Percentiles rank a stretch among this genome's conserved stretches.
Evolutionary conservation across 2,797 vertebrate genomes (phyloP).

Genomic region (Trachops cirrhosus): DNA sequence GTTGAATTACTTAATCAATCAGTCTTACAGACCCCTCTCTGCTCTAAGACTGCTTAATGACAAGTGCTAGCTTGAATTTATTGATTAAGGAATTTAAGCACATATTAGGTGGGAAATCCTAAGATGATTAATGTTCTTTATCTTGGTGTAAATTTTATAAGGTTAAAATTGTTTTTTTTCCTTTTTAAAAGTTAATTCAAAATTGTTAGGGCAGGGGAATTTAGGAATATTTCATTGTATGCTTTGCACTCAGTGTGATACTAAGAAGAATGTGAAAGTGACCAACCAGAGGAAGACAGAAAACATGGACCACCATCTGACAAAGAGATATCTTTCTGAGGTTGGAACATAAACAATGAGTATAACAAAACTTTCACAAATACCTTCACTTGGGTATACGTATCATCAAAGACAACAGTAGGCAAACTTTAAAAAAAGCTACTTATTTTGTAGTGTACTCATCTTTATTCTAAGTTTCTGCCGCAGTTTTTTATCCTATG

Average conservation of each 20-base stretch:
- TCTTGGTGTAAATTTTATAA: neutral
- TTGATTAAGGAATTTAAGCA: conserved; percentile 42
- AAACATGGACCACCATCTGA: neutral
- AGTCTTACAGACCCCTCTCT: neutral
- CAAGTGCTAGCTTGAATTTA: neutral
- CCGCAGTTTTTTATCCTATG: neutral
- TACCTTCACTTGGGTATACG: neutral
- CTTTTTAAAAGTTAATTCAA: neutral
- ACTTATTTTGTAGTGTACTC: neutral
- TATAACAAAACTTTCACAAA: neutral
- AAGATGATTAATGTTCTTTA: conserved; percentile 8
- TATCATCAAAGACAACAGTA: neutral
- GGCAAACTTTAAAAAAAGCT: neutral
- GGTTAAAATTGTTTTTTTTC: neutral
- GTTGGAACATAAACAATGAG: neutral
- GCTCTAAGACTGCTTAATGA: conserved; percentile 17
- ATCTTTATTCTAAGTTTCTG: neutral
- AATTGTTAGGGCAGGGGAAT: neutral
- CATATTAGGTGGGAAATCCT: neutral
- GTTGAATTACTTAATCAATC: conserved; percentile 26
- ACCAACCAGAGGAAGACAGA: neutral
- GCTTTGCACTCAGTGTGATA: neutral
- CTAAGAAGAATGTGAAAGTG: neutral
- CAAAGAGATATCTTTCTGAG: neutral
- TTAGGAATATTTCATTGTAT: neutral